Base-by-base conservation (phyloP, 2,113 vertebrate species). In the Dipodomys stephensi region DNA sequence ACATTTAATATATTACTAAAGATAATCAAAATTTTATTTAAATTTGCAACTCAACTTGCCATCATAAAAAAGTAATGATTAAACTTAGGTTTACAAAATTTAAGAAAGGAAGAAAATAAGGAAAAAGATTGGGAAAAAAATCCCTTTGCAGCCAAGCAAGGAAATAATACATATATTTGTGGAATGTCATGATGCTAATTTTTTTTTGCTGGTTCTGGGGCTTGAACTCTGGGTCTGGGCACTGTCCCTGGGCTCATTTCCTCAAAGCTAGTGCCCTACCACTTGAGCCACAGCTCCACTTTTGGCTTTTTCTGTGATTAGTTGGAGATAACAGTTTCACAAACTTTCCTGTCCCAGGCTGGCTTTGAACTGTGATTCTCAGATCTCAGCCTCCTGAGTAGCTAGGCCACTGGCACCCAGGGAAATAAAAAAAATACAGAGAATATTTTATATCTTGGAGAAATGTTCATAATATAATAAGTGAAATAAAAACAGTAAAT, bases 391-490 rank as follows among this genome's bases (percentile, higher is more conserved):
- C 53, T 57, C 53, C 16, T 57, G 16, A 57, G 15, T 16, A 57
- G 53, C 53, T 57, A 57, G 53, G 53, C 12, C 53, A 57, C 12
- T 57, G 53, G 53, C 53, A 57, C 53, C 12, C 15, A 57, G 53
- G 2, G 4, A 11, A 57, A 16, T 57, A 71, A 94, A 88, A 64
- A 35, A 49, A 92, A 71, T 87, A 92, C 77, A 86, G 81, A 91
- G 82, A 91, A 28, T 64, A 53, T 4, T 71, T 81, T 46, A 67
- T 87, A 19, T 80, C n/a, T 53, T 80, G 19, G 7, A 28, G 53
- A 92, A 83, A 92, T 89, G 10, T 79, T 95, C 25, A 53, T 83
- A 27, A 93, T 35, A 60, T 32, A 64, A 19, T 67, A 89, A 73
- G 19, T 57, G 1, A 62, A 83, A 84, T 27, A 46, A 81, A 87